These are phyloP conservation scores for Vanessa cardui DNA, from an alignment of 2,888 invertebrate genomes.

Conservation along the genomic window DNA sequence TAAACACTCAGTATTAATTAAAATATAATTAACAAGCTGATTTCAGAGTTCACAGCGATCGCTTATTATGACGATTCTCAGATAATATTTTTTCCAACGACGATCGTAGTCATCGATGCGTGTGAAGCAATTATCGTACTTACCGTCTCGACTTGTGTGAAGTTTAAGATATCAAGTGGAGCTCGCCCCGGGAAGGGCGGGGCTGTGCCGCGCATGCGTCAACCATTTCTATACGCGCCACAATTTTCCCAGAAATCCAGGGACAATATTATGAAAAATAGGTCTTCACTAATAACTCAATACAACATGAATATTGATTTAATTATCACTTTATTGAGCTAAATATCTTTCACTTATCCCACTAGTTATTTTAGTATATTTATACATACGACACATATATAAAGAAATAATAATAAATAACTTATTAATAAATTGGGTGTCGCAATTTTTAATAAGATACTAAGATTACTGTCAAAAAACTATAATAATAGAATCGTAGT, in stretches of 20 bases:
- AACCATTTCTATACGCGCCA: conserved; percentile 34
- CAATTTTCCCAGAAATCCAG: conserved; percentile 57
- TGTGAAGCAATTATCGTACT: conserved; percentile 42
- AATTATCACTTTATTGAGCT: conserved; percentile 3
- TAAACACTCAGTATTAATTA: not conserved
- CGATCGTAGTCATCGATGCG: conserved; percentile 27
- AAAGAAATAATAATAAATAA: not conserved
- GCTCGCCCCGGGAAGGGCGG: conserved; percentile 71
- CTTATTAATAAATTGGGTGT: not conserved
- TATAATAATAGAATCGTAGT: conserved; percentile 40
- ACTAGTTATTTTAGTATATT: not conserved
- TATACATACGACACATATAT: too few relatives aligned
- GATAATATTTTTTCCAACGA: conserved; percentile 2
- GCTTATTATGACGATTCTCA: not conserved
- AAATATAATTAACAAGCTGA: conserved; percentile 2
- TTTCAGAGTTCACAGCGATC: not conserved
- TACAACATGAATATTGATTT: conserved; percentile 5
- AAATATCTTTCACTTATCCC: not conserved
- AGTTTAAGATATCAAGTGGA: conserved; percentile 60
- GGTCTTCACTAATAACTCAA: conserved; percentile 7
- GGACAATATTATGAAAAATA: conserved; percentile 48
- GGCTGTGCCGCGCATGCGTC: conserved; percentile 68
- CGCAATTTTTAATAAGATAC: not conserved
- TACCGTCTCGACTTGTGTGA: conserved; percentile 46
- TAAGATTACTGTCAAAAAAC: conserved; percentile 27